Base-by-base conservation (phyloP, 2,113 vertebrate genomes). In the Chaetodon auriga region DNA sequence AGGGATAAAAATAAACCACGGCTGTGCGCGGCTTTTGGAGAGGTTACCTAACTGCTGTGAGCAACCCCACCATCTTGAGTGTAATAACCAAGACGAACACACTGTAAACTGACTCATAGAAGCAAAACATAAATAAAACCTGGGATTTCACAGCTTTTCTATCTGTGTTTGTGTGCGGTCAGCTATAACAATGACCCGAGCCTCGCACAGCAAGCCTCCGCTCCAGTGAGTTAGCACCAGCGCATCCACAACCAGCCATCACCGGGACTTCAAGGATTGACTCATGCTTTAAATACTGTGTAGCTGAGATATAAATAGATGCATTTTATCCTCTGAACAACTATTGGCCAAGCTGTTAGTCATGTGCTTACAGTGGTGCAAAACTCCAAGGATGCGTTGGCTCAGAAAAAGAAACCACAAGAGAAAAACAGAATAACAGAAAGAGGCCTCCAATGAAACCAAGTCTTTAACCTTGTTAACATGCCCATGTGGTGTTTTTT, bases 61-160 rank as follows among this genome's bases (percentile, higher is more conserved):
- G 80, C 60, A 77, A 83, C 10, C 21, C 64, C 48, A 48, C 58
- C 60, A 49, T 76, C 60, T 70, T 70, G 62, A 84, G 45, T 66
- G 72, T 79, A 68, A 66, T 13, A 80, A 58, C 78, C 43, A 64
- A 74, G 65, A 75, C 14, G 35, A 80, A 54, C 65, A 68, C 68
- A 58, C 86, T 55, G 46, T 38, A 57, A 82, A 68, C 65, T 90
- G 89, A 90, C 81, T 90, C 88, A 89, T 86, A 74, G 77, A 81
- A 81, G 74, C 75, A 74, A 76, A 85, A 80, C 80, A 85, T 12
- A 82, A 89, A 81, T 83, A 84, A 84, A 87, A 48, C 64, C 63
- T 23, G 62, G 68, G 78, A 83, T 86, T 84, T 82, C 78, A 61
- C 70, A 78, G 73, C 58, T 21, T 57, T 72, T 54, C 14, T 41